A percentile compares a stretch with the other conserved stretches of the same genome.
These are phyloP conservation scores for Meandrina meandrites DNA, from an alignment of 92 coral and sea anemone genomes.

Conservation along the genomic window DNA sequence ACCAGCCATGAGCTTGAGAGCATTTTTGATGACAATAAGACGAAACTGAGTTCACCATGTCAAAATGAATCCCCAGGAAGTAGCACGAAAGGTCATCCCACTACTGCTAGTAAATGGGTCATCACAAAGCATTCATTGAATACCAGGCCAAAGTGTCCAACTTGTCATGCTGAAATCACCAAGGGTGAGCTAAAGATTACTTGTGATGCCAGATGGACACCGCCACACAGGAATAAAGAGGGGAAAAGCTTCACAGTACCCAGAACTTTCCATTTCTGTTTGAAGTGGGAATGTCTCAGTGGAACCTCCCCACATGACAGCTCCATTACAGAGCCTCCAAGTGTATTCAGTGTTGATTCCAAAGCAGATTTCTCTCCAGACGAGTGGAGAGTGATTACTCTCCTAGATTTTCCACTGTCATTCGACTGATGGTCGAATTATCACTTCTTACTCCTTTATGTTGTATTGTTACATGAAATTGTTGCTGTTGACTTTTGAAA, in stretches of 20 bases:
- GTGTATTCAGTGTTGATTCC: conserved; percentile 40
- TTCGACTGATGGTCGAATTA: conserved; percentile 17
- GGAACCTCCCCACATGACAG: conserved; percentile 55
- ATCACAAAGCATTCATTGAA: conserved; percentile 59
- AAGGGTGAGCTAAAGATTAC: conserved; percentile 57
- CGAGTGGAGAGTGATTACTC: conserved; percentile 56
- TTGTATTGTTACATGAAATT: background rate
- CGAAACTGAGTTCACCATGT: conserved; percentile 19
- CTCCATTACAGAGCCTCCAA: conserved; percentile 43
- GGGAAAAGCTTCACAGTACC: conserved; percentile 63
- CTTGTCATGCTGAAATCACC: conserved; percentile 58
- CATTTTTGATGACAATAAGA: conserved; percentile 25
- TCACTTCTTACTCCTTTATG: background rate
- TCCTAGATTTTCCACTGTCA: conserved; percentile 53
- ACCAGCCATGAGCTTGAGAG: conserved; percentile 47
- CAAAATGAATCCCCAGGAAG: conserved; percentile 20
- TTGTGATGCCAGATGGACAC: conserved; percentile 64
- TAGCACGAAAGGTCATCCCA: conserved; percentile 8
- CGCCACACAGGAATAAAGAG: conserved; percentile 63
- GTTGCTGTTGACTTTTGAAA: conserved; percentile 18
- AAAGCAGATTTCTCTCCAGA: conserved; percentile 48
- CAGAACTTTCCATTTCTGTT: conserved; percentile 65
- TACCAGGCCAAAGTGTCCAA: conserved; percentile 63
- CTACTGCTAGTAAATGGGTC: conserved; percentile 44
- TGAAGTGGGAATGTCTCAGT: conserved; percentile 54